Evolutionary conservation across 2,888 invertebrate genomes (phyloP).

Genomic region (Aphidius colemani): DNA sequence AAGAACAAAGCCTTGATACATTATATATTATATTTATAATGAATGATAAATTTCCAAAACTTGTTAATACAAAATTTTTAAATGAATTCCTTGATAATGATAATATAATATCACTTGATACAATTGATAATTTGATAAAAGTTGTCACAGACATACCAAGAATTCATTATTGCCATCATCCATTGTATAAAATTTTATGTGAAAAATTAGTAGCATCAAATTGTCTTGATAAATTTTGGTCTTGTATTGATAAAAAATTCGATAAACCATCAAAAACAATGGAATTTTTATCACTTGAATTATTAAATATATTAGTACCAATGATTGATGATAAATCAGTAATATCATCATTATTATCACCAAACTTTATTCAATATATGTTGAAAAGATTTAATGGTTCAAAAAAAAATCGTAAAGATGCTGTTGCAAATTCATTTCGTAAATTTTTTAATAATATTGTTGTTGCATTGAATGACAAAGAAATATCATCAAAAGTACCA

Average conservation of each 20-base stretch:
- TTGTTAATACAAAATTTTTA: conserved; percentile 64
- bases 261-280: conserved; percentile 65
- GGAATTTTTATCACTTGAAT: conserved; percentile 66
- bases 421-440: conserved; percentile 66
- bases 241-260: conserved; percentile 61
- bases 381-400: conserved; percentile 68
- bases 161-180: conserved; percentile 66
- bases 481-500: conserved; percentile 63
- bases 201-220: conserved; percentile 63
- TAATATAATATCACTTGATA: conserved; percentile 66
- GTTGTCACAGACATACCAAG: conserved; percentile 69
- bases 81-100: conserved; percentile 65
- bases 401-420: conserved; percentile 65
- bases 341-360: conserved; percentile 68
- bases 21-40: conserved; percentile 67
- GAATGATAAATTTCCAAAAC: conserved; percentile 60
- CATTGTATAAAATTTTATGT: conserved; percentile 68
- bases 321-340: conserved; percentile 61
- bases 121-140: conserved; percentile 64
- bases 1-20: conserved; percentile 70
- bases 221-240: conserved; percentile 65
- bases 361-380: conserved; percentile 70
- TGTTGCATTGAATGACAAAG: conserved; percentile 62
- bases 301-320: conserved; percentile 65
- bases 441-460: conserved; percentile 63